Evolutionary conservation across 2,888 invertebrate genomes (phyloP), one percentile per base, ranked within the genome.

Genomic region (Julus scanicus): DNA sequence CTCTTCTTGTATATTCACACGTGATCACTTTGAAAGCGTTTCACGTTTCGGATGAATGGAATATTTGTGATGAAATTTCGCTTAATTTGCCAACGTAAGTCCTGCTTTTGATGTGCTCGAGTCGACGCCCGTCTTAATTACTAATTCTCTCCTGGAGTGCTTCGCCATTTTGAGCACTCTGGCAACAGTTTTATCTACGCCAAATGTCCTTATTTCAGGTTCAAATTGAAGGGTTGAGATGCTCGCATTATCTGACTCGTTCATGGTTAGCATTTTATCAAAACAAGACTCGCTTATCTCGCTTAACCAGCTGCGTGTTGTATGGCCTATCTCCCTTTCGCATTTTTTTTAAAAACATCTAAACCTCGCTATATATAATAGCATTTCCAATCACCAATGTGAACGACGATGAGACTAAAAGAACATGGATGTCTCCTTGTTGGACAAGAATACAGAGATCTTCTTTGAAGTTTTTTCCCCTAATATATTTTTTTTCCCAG

Each of bases 261-360:
- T 71, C 71, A 71, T 71, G 71, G 71, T 71, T 71, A 71, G 71
- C 71, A 71, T 71, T 71, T 71, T 29, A 71, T 71, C 29, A 71
- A 71, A 71, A 71, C 71, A 71, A 71, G 71, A 29, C 29, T 29
- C 71, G 71, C 71, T 71, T 71, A 71, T 71, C 71, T 71, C 71
- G n/a, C 71, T 71, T 71, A 71, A 71, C 71, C 71, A 71, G 71
- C 71, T 71, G 71, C 71, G 20, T 71, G 71, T 29, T 29, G 71
- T 29, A 29, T 71, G 29, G n/a, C 71, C 71, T 29, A 29, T 29
- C 11, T 71, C 11, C 9, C 29, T n/a, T 63, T 20, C 20, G 63
- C 5, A 20, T 20, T 29, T 49, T 49, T 49, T 49, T 49, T 49
- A 0, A 29, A 29, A 29, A 71, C 71, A 9, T 29, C 11, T 11